These are phyloP conservation scores for Picus viridis DNA, from an alignment of 2,797 vertebrate genomes.

Conservation along the genomic window DNA sequence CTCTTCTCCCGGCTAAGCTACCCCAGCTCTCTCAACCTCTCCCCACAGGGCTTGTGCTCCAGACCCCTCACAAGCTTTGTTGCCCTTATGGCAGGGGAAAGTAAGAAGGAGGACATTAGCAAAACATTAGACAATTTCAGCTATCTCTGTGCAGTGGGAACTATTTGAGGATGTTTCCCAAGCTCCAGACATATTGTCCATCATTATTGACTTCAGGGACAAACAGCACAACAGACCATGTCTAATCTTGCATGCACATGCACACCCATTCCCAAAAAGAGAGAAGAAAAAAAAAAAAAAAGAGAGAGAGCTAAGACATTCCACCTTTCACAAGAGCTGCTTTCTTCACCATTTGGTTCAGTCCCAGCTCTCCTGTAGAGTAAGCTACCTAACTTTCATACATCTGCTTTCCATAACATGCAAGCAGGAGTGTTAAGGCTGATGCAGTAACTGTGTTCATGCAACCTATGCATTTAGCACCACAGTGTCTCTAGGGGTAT, in stretches of 20 bases:
- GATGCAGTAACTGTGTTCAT: not conserved
- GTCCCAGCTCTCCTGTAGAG: not conserved
- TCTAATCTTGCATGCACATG: not conserved
- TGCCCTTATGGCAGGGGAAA: not conserved
- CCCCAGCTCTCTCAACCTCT: no score
- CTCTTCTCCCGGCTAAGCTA: no score
- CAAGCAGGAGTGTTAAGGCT: not conserved
- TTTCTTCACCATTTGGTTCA: not conserved
- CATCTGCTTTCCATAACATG: slow-evolving; percentile 47
- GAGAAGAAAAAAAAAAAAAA: no score
- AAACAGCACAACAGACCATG: not conserved
- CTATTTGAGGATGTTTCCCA: not conserved
- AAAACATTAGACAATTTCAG: not conserved
- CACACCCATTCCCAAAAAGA: no score
- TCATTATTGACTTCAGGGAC: not conserved
- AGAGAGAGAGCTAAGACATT: not conserved
- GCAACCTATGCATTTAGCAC: not conserved
- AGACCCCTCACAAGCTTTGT: no score
- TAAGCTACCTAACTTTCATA: not conserved
- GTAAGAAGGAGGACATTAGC: not conserved
- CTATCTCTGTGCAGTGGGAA: not conserved
- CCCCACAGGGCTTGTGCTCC: no score
- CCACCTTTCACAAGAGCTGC: not conserved
- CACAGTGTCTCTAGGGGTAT: not conserved
- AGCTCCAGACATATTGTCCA: not conserved